Evolutionary conservation across 2,113 vertebrate species (phyloP).

Genomic region (Carollia perspicillata): DNA sequence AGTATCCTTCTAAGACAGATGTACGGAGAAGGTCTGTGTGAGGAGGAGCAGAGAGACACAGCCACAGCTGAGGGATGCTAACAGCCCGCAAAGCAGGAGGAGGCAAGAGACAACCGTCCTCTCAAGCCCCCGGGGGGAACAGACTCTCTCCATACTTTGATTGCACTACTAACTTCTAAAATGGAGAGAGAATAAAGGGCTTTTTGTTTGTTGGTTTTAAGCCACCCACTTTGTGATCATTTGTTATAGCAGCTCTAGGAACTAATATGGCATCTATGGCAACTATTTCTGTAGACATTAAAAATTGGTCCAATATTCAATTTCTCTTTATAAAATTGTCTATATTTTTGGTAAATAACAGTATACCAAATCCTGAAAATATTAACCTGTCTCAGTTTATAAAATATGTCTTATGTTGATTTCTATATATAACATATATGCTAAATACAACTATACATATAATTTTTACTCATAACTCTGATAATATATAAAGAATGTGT

Average conservation of each 20-base stretch:
- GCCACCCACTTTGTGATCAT: background rate
- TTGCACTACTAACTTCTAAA: background rate
- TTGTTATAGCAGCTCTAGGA: background rate
- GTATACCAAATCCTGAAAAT: background rate
- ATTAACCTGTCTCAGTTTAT: background rate
- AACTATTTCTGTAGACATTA: background rate
- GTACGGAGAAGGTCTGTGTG: fast-evolving
- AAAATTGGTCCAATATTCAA: background rate
- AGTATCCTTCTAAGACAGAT: background rate
- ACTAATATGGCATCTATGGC: background rate
- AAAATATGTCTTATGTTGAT: background rate
- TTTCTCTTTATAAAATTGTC: background rate
- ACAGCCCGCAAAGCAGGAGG: fast-evolving
- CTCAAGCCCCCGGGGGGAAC: fast-evolving
- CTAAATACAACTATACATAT: background rate
- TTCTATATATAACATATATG: background rate
- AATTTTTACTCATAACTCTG: background rate
- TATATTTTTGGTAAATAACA: background rate
- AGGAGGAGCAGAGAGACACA: background rate
- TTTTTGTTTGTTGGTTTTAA: background rate
- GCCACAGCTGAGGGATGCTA: too few relatives aligned
- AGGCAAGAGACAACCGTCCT: background rate
- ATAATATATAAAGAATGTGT: background rate
- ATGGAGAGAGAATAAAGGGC: background rate
- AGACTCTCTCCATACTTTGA: fast-evolving